Evolutionary conservation across 1,140 invertebrate genomes (phyloP).

Genomic region (Fopius arisanus): DNA sequence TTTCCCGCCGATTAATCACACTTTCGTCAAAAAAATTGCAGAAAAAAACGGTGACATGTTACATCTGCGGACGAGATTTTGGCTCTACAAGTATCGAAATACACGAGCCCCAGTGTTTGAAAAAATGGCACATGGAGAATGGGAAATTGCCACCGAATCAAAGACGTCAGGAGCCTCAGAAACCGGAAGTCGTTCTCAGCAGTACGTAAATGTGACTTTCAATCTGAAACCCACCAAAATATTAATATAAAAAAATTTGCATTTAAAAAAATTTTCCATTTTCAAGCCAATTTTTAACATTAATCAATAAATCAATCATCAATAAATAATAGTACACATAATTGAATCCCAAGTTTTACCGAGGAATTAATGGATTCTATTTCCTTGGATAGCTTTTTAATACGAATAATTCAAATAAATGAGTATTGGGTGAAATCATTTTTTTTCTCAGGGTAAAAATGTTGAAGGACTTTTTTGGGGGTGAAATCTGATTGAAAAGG

Average conservation of each 20-base stretch:
- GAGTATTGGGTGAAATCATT: no score
- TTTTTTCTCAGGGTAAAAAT: background rate
- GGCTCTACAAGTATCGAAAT: conserved; percentile 76
- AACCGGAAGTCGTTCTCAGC: conserved; percentile 69
- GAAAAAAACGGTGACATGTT: conserved; percentile 67
- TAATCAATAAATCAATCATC: no score
- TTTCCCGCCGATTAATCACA: background rate
- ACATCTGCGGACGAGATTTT: conserved; percentile 79
- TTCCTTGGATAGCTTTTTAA: no score
- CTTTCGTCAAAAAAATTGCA: conserved; percentile 5
- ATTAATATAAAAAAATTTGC: no score
- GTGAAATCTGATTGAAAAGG: background rate
- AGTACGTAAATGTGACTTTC: conserved; percentile 51
- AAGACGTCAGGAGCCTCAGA: conserved; percentile 69
- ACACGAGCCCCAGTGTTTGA: conserved; percentile 80
- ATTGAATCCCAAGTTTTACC: no score
- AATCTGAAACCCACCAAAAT: no score
- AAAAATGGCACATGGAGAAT: conserved; percentile 78
- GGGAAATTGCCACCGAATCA: conserved; percentile 69
- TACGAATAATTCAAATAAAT: no score
- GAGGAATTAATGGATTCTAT: no score
- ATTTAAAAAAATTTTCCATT: no score
- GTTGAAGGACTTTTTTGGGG: background rate
- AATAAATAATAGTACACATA: no score
- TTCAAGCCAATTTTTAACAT: no score